These are phyloP conservation scores for Andrena chrysosceles DNA, from an alignment of 2,888 invertebrate species.

Conservation along the genomic window DNA sequence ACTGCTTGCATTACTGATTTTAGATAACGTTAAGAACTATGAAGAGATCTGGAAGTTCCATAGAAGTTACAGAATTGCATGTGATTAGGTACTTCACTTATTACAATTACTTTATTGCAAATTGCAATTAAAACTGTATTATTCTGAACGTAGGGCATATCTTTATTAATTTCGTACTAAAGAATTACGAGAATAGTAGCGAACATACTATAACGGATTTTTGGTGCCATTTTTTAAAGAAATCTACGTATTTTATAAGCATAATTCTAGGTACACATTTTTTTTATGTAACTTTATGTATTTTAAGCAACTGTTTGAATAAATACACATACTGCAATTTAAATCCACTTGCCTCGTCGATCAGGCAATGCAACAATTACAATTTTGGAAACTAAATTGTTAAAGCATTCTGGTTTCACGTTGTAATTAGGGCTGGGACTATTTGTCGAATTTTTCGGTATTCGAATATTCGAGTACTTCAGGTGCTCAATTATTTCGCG, in stretches of 20 bases:
- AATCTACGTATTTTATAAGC: constrained; percentile 1
- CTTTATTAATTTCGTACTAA: not conserved
- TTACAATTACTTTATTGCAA: constrained; percentile 9
- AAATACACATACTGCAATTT: constrained; percentile 21
- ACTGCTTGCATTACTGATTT: not conserved
- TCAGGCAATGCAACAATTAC: no score
- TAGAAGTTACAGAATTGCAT: constrained; percentile 1
- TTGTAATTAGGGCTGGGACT: no score
- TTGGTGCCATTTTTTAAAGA: constrained; percentile 7
- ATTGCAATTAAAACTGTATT: not conserved
- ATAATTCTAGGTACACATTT: constrained; percentile 6
- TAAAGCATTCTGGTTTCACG: no score
- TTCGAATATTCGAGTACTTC: no score
- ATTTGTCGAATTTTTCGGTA: no score
- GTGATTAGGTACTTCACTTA: not conserved
- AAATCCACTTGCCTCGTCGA: not conserved
- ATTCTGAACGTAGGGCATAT: not conserved
- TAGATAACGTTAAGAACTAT: not conserved
- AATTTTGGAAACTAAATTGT: no score
- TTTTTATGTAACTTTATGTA: constrained; percentile 27
- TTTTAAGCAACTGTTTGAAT: constrained; percentile 8
- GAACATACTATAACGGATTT: not conserved
- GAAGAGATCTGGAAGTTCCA: not conserved
- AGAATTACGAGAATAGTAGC: not conserved
- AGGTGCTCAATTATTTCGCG: no score